Base-by-base conservation (phyloP, 2,797 vertebrate genomes). In the Yasuhikotakia modesta region DNA sequence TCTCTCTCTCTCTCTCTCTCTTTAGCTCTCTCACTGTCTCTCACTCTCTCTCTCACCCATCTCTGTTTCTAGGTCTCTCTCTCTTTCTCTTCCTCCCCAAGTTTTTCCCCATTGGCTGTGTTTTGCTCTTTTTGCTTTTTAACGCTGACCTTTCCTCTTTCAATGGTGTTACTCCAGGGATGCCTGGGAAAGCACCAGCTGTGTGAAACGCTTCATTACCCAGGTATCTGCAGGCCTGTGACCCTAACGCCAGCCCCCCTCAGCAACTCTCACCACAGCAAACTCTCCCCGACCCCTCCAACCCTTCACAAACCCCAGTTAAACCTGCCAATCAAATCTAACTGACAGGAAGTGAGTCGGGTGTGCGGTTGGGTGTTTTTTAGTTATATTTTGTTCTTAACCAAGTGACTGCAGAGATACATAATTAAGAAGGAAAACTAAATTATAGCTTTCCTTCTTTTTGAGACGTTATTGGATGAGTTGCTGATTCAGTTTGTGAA, bases 201-300 rank as follows among this genome's bases (percentile, higher is more conserved):
- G 92, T 89, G 89, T 87, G 84, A 79, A 85, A 90, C 85, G 93
- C 89, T 92, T 93, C 92, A 93, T 93, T 94, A 92, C 86, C 84
- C 88, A 85, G 61, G 85, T 87, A 89, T 86, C 90, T 90, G 69
- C 64, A 87, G 90, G 90, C 89, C 66, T 84, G 87, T 89, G 89
- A 92, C 92, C 90, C 90, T 86, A 86, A 86, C 91, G 89, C 85
- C 89, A 87, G 85, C 86, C 80, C 84, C 90, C 89, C 82, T 70
- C 60, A 80, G 70, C 57, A 43, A 73, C 55, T 58, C 64, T 70
- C 53, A 76, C 24, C 32, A 70, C 50, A 50, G 43, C n/a, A 24
- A 43, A 64, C 77, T 53, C 77, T 60, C 77, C 61, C 77, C 70
- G 64, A 80, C 69, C 75, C 80, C 85, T 73, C 61, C 82, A 83